These are phyloP conservation scores for Hydriomena furcata DNA, from an alignment of 2,888 invertebrate species.

Conservation along the genomic window DNA sequence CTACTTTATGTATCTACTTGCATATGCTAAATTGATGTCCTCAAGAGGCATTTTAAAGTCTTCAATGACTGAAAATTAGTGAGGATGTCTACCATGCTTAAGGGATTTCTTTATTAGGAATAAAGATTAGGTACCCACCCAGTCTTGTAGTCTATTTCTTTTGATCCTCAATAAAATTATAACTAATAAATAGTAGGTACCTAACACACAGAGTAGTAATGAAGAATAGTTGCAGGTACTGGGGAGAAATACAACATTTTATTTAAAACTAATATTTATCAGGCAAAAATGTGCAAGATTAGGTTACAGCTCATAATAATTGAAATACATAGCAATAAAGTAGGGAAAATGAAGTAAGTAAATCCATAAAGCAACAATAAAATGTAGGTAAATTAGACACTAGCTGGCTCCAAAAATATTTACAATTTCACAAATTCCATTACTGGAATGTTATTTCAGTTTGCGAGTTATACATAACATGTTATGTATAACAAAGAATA, in stretches of 20 bases:
- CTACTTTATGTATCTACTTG: no score
- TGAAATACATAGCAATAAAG: conserved; percentile 27
- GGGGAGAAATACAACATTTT: conserved; percentile 24
- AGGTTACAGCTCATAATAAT: conserved; percentile 27
- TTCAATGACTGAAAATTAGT: no score
- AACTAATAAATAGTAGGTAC: no score
- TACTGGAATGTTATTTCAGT: conserved; percentile 67
- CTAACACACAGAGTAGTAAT: no score
- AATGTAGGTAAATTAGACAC: conserved; percentile 26
- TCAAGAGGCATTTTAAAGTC: no score
- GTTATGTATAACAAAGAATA: conserved; percentile 33
- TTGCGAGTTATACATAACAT: conserved; percentile 43
- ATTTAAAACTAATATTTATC: conserved; percentile 23
- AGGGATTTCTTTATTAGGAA: no score
- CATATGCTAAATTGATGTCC: no score
- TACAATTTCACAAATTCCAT: conserved; percentile 61
- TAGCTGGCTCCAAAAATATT: conserved; percentile 46
- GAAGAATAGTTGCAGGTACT: background rate
- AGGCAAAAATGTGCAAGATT: conserved; percentile 36
- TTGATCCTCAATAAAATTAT: no score
- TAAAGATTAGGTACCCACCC: no score
- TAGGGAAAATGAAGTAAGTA: conserved; percentile 18
- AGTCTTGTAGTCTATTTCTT: no score
- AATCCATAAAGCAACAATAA: conserved; percentile 28
- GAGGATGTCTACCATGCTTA: no score